phyloP scores from a whole-genome alignment of 2,113 vertebrate species.

The Panthera tigris region DNA sequence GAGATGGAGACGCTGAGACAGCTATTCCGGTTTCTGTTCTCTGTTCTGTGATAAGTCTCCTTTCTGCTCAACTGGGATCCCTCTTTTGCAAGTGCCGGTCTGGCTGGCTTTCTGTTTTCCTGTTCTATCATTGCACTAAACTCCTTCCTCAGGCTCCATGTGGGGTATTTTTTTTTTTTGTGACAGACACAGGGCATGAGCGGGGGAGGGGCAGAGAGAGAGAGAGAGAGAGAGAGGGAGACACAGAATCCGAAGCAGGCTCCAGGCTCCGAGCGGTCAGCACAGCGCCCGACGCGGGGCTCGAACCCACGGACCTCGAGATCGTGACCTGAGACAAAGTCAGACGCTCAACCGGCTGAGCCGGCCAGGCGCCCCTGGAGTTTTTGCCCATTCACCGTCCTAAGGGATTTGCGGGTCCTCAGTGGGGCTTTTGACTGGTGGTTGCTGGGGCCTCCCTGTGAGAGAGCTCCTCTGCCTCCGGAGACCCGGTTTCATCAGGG shows the following conservation, averaged over 20 bases:
- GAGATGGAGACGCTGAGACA: fast-evolving
- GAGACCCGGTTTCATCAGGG: neutral
- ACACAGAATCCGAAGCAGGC: too few species aligned
- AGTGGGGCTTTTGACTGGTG: neutral
- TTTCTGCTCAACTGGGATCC: neutral
- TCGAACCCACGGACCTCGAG: too few species aligned
- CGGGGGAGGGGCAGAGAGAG: too few species aligned
- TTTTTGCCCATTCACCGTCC: fast-evolving
- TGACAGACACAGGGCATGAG: too few species aligned
- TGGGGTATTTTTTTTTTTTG: too few species aligned
- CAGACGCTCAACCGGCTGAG: too few species aligned
- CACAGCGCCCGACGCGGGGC: too few species aligned
- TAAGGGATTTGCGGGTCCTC: neutral
- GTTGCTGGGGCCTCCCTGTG: neutral
- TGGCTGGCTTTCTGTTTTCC: neutral
- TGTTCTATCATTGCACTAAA: neutral
- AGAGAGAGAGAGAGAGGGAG: too few species aligned
- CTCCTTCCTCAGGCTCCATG: fast-evolving
- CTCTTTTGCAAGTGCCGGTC: fast-evolving
- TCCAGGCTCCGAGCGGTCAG: too few species aligned
- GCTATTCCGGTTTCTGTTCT: neutral
- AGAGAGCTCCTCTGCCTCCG: fast-evolving
- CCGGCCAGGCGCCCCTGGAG: too few species aligned
- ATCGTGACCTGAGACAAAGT: too few species aligned
- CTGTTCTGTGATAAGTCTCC: neutral